Evolutionary conservation across 2,888 invertebrate genomes (phyloP), one percentile per base, ranked within the genome.

Genomic region (Aleiodes leptofemur): DNA sequence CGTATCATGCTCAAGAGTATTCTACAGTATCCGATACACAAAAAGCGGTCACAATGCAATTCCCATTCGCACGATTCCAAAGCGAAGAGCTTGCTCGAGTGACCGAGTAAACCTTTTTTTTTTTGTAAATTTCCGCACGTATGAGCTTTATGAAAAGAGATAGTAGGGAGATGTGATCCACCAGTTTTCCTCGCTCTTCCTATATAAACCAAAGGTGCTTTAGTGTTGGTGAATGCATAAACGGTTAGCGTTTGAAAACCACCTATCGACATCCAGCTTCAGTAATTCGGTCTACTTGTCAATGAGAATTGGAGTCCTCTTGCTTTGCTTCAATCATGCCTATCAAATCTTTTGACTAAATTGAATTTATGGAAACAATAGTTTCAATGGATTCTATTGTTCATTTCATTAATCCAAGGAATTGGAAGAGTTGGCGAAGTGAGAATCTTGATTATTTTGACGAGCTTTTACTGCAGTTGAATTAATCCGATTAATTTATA

Each of bases 111-210:
- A 72, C 51, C n/a, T n/a, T 23, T 23, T 2, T 23, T 23, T 23
- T 72, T 61, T 50, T 51, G 51, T 16, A 51, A 72, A 51, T 72
- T 72, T 72, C 72, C 38, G 61, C 72, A 61, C 53, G 72, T 72
- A 64, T 31, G 34, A 34, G 38, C 61, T 61, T 72, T 34, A 50
- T 64, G 72, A 72, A 72, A 64, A 50, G 61, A 53, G 38, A 34
- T 34, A 14, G 34, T 14, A n/a, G 53, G 31, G 23, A 64, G 61
- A 64, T 64, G 51, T 64, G 61, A 72, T 53, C 50, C 64, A 51
- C 53, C 43, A 43, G 43, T 43, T 34, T 43, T 9, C 5, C 43
- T 72, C 53, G 53, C 71, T 59, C 31, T 57, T 59, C 16, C 29
- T 23, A 23, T 13, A 7, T 48, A 11, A 48, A 50, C 57, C 59